Conservation (phyloP, 2,113 vertebrate genomes). For the Odocoileus virginianus region DNA sequence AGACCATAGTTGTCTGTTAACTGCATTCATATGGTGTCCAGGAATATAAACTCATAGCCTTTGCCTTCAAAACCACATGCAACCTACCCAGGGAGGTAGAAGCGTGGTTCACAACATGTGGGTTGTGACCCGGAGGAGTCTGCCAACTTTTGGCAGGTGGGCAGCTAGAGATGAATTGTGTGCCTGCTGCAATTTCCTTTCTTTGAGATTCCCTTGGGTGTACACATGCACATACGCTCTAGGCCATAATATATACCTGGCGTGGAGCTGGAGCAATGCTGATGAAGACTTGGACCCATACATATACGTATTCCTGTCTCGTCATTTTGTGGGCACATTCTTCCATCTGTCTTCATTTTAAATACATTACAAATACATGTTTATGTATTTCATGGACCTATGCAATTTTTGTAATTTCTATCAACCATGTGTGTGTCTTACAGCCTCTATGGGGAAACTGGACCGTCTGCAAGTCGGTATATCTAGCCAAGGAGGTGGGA, state of each 20-base stretch:
- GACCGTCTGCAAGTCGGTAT: background rate
- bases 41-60: slow-evolving; percentile 43
- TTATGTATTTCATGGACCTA: background rate
- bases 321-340: slow-evolving; percentile 18
- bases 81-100: slow-evolving; percentile 59
- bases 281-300: background rate
- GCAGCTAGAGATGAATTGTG: slow-evolving; percentile 48
- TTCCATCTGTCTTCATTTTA: slow-evolving; percentile 66
- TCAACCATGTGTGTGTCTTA: slow-evolving; percentile 15
- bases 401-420: slow-evolving; percentile 24
- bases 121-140: slow-evolving; percentile 37
- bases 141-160: slow-evolving; percentile 55
- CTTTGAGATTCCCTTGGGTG: background rate
- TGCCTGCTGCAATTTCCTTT: slow-evolving; percentile 54
- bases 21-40: slow-evolving; percentile 60
- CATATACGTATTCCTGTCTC: slow-evolving; percentile 1
- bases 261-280: background rate
- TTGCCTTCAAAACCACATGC: slow-evolving; percentile 65
- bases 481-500: background rate
- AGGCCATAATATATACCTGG: background rate
- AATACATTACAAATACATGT: slow-evolving; percentile 25
- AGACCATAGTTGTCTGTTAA: slow-evolving; percentile 59
- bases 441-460: background rate
- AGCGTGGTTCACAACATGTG: slow-evolving; percentile 43
- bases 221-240: background rate